Base-by-base conservation (phyloP, 2,888 invertebrate species). In the Aleiodes leptofemur region DNA sequence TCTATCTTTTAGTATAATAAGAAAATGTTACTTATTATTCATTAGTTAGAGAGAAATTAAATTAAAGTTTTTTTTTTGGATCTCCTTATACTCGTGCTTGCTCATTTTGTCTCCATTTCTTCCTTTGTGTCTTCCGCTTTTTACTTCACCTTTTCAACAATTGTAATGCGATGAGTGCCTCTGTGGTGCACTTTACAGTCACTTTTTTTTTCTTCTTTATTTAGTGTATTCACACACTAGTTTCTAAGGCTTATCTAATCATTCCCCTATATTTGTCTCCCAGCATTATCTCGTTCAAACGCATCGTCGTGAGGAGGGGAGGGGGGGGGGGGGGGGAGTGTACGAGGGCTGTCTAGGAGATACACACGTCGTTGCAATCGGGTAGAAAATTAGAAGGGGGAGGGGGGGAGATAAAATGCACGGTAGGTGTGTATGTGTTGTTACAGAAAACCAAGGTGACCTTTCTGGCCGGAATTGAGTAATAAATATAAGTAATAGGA, bases 161-260 rank as follows among this genome's bases (percentile, higher is more conserved):
- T 66, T 55, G 43, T 55, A 14, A 66, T 56, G 29, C 14, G 9
- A 31, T 48, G 23, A 57, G 48, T 23, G 23, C 43, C 38, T 64
- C 43, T 6, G 11, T 50, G n/a, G 43, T 69, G 69, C 59, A 74
- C 53, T 48, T 70, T n/a, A 64, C 50, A 31, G 34, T 53, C 13
- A 43, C 55, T 71, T 50, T 48, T 23, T 53, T 4, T 53, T 64
- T 71, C 38, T 48, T 53, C 34, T 53, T 64, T 74, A 71, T 74
- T 56, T 23, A 48, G 14, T 74, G 43, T 51, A 71, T 74, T 74
- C 70, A 78, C 74, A 78, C 74, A 77, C 68, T 70, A 76, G 74
- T 74, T 34, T 51, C 71, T 74, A 51, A 48, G 70, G 13, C 74
- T 77, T 81, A 82, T 82, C 82, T 82, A 82, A 82, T 82, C 81